Conservation (phyloP, 92 coral and sea anemone species). For the Umimayanthus chanpuru region DNA sequence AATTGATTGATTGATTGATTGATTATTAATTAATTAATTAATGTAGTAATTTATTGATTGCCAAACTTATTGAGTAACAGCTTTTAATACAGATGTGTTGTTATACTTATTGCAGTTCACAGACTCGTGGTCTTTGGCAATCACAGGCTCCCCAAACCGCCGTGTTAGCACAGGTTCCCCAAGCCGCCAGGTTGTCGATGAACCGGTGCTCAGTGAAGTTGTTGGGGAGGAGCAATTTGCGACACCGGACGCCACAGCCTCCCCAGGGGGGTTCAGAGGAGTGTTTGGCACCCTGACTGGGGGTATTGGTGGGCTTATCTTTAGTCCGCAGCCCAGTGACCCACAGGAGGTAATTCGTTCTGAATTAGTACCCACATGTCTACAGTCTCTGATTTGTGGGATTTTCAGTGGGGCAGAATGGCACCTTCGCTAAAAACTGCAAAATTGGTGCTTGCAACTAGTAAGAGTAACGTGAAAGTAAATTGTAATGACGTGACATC, state of each 20-base stretch:
- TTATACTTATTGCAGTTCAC: slow-evolving; percentile 9
- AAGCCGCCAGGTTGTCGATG: neutral
- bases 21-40: no score
- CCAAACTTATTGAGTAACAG: neutral
- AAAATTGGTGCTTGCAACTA: no score
- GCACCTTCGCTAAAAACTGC: no score
- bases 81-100: neutral
- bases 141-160: slow-evolving; percentile 19
- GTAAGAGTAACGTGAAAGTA: no score
- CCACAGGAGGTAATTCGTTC: slow-evolving; percentile 5
- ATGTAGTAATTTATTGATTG: neutral
- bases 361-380: neutral
- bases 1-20: neutral
- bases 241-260: slow-evolving; percentile 4
- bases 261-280: neutral
- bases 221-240: neutral
- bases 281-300: slow-evolving; percentile 9
- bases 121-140: slow-evolving; percentile 36
- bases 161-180: slow-evolving; percentile 13
- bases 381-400: no score
- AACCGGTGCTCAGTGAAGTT: slow-evolving; percentile 1
- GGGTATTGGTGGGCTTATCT: slow-evolving; percentile 5
- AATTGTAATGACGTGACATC: no score
- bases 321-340: neutral
- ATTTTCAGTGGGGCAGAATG: no score